Conservation (phyloP, 2,113 vertebrate species). For the Stictonetta naevosa region DNA sequence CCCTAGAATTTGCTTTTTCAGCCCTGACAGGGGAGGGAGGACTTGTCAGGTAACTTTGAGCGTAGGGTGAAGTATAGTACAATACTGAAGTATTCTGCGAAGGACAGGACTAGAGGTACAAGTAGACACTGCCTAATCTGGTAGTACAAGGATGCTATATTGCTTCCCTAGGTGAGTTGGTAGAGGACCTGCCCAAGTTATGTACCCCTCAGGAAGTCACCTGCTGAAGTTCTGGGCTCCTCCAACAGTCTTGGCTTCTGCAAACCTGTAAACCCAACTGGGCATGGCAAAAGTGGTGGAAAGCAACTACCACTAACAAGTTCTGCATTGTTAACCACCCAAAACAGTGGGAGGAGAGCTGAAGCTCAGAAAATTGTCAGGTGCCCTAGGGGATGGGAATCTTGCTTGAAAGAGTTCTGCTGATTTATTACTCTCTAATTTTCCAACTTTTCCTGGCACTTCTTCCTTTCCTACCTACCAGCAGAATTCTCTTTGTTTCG, state of each 20-base stretch:
- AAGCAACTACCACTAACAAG: neutral
- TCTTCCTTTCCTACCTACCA: neutral
- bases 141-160: neutral
- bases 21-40: neutral
- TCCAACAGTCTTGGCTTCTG: neutral
- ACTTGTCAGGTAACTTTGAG: neutral
- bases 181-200: neutral
- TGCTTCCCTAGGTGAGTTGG: neutral
- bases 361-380: neutral
- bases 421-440: neutral
- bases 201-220: neutral
- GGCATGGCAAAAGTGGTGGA: neutral
- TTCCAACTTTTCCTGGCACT: neutral
- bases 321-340: neutral
- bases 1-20: neutral
- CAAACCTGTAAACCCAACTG: neutral
- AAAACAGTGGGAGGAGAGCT: neutral
- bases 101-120: neutral
- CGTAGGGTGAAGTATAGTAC: neutral
- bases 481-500: neutral
- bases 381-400: neutral
- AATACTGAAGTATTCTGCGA: neutral
- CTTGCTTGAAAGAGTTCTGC: neutral
- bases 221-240: neutral
- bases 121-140: neutral